Base-by-base conservation (phyloP, 2,888 invertebrate genomes). In the Morpho achilles region DNA sequence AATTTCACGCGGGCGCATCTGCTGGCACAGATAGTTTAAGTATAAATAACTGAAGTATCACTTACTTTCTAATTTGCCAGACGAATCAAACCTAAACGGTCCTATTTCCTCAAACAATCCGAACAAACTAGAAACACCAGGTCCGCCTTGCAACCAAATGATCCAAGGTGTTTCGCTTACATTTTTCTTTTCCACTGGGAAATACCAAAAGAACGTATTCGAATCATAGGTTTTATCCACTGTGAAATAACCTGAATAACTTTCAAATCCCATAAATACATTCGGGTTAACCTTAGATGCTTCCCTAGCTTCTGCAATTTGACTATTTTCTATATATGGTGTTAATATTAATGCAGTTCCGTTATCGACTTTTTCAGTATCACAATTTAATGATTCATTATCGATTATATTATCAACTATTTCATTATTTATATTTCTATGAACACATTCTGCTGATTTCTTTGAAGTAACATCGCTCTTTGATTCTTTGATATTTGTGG, bases 121-220 rank as follows among this genome's bases (percentile, higher is more conserved):
- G 0, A 74, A 76, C 70, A 89, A 54, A 55, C 95, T 94, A 0
- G 95, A 95, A 0, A 93, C 94, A 0, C 93, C 97, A 0, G 97
- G 97, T 0, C 97, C 97, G 7, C 97, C 97, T 91, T 97, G 95
- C n/a, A 97, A 86, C 97, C 97, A 97, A 62, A 98, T 93, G 8
- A 96, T 91, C 72, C 97, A 88, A 0, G 97, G 97, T 16, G 77
- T 85, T 40, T 81, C 77, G 40, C 75, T 77, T 32, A 81, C 75
- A 0, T 85, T 82, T 69, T 89, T 85, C 7, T 77, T 70, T 48
- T 75, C 64, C 32, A 80, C 77, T 0, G 96, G 96, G 72, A 96
- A 96, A 73, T 95, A 96, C 96, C 96, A 96, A 83, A 97, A 96
- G 83, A 95, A 97, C 72, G 95, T 79, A 75, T 96, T 96, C 1